Base-by-base conservation (phyloP, 2,888 invertebrate species). In the Carterocephalus palaemon region DNA sequence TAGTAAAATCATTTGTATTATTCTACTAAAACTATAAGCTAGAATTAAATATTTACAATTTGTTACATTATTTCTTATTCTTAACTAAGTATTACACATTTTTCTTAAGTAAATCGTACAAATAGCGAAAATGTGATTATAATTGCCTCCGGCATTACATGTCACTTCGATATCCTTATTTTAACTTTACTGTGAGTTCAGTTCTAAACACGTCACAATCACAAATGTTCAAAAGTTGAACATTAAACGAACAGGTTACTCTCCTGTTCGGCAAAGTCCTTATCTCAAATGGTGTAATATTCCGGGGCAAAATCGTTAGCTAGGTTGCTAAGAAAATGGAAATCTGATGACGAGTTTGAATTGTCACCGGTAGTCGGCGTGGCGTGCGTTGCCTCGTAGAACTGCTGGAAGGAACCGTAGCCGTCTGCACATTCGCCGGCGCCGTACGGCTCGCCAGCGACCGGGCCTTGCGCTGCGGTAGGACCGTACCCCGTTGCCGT, bases 221-320 rank as follows among this genome's bases (percentile, higher is more conserved):
- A 49, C 38, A 46, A 32, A 38, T 45, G 43, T 52, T 46, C 53
- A 34, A 50, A 54, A 43, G 53, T 4, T 37, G 29, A 31, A 31
- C 37, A 37, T 75, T 81, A 88, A 62, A 83, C 86, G 75, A 88
- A 88, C 67, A 87, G 75, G 76, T 86, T 74, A 65, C 77, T 82
- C 70, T 86, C 80, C 78, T 84, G 83, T 62, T 87, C 86, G 80
- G 77, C 81, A 72, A 84, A 82, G 64, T 87, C 88, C 85, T 87
- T 87, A 70, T 87, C 87, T 88, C 88, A 88, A 80, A 88, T 88
- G 72, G 87, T 88, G 76, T 96, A 96, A 76, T 96, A 96, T 77
- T 97, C 96, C 4, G 96, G 96, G 10, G 94, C 95, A 75, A 96
- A 96, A 75, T 96, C 96, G 75, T 95, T 96, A 53, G 96, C 95